Evolutionary conservation across 2,888 invertebrate species (phyloP).

Genomic region (Andrena hattorfiana): DNA sequence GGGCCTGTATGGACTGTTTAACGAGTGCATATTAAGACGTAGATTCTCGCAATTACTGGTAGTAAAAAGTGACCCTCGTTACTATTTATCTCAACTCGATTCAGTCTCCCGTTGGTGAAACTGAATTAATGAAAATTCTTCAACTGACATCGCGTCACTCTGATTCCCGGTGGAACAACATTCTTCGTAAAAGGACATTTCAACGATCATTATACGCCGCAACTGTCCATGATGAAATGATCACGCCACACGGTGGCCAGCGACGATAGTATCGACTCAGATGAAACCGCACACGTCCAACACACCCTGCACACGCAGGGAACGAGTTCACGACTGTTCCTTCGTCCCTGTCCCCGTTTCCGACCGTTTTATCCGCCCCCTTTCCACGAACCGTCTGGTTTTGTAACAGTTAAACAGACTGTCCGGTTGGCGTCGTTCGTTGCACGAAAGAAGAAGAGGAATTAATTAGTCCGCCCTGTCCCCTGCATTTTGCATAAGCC

Average conservation of each 20-base stretch:
- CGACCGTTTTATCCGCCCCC: constrained; percentile 28
- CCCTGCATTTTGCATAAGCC: constrained; percentile 61
- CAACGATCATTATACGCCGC: constrained; percentile 6
- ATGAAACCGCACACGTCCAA: constrained; percentile 23
- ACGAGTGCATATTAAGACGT: neutral
- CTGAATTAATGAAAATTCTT: constrained; percentile 26
- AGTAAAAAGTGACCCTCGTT: neutral
- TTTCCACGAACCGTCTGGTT: constrained; percentile 24
- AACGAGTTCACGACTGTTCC: constrained; percentile 1
- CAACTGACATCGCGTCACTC: neutral
- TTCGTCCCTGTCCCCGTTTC: neutral
- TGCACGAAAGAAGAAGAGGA: constrained; percentile 41
- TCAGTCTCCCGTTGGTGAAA: neutral
- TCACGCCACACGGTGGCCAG: constrained; percentile 30
- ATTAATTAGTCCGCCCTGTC: constrained; percentile 62
- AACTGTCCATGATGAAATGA: constrained; percentile 39
- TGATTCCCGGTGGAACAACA: constrained; percentile 18
- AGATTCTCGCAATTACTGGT: neutral
- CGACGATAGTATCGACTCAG: constrained; percentile 42
- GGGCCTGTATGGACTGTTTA: constrained; percentile 1
- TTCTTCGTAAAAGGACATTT: constrained; percentile 29
- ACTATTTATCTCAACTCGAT: neutral
- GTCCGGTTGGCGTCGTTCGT: constrained; percentile 2
- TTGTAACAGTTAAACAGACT: constrained; percentile 28
- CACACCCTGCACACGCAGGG: constrained; percentile 7